Base-by-base conservation (phyloP, 2,797 vertebrate genomes). In the Heterohyrax brucei region DNA sequence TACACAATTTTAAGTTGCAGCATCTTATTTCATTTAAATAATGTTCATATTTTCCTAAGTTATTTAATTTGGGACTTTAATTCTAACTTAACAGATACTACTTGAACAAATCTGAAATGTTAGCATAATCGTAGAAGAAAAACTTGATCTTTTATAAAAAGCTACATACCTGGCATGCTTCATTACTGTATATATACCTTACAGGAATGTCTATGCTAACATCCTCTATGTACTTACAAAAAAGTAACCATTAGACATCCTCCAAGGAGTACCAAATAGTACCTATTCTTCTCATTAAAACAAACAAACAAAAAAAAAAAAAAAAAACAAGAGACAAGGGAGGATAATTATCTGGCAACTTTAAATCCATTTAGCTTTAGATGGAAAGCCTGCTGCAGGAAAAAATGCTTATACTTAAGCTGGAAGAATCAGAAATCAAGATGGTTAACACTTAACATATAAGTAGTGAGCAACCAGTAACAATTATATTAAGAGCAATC, bases 51-150 rank as follows among this genome's bases (percentile, higher is more conserved):
- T 95, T 91, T 80, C 66, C 75, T 68, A 79, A 96, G 66, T 91
- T 75, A 93, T 90, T 93, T 92, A 70, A 85, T 70, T 56, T 86
- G 7, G 48, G 5, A 72, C 46, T 90, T 77, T 87, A 95, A 85
- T 62, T 95, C 59, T 12, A 9, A 91, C 19, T 28, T 7, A 61
- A 68, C 3, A 78, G 6, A 3, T 26, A 85, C 9, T 64, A 50
- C 56, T 90, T 73, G 88, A 94, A 90, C 82, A 77, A 76, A 89
- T 96, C 91, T 97, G 33, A 21, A 92, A 91, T 88, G 3, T 8
- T 94, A 89, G 10, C 53, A 91, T 84, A 59, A 16, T 91, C 28
- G 77, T 39, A 87, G n/a, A 50, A 80, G 18, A 88, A 93, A 91
- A 93, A 75, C 19, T 78, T 21, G 94, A 68, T 0, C 9, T 87